phyloP scores from a whole-genome alignment of 2,797 vertebrate genomes.

The Ctenopoma multispine region DNA sequence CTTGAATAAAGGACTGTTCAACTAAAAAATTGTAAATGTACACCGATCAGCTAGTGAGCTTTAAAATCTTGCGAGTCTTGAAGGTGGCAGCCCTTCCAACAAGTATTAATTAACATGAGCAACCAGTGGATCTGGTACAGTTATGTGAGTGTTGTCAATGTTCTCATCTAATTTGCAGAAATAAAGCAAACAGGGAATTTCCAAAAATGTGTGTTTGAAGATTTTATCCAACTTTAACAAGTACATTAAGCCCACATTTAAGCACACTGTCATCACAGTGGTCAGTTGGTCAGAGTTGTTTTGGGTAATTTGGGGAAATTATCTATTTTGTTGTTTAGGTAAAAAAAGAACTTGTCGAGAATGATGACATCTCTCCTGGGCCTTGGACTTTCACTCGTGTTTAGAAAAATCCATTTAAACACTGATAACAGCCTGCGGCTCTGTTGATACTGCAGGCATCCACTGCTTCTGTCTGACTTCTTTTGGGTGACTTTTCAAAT shows the following conservation, averaged over 20 bases:
- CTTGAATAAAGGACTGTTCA: no score
- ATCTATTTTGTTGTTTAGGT: constrained; percentile 10
- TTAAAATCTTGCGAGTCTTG: no score
- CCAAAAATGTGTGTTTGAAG: not conserved
- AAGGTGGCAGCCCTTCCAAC: no score
- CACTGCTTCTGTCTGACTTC: constrained; percentile 33
- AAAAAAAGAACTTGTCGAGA: constrained; percentile 5
- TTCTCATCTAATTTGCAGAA: no score
- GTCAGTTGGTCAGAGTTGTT: not conserved
- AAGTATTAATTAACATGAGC: no score
- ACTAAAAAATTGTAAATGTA: no score
- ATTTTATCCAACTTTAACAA: not conserved
- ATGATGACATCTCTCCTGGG: constrained; percentile 7
- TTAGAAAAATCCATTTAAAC: constrained; percentile 8
- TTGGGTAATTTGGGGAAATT: constrained; percentile 6
- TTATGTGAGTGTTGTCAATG: no score
- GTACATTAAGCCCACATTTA: not conserved
- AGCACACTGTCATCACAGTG: not conserved
- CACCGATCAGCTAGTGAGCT: no score
- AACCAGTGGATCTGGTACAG: no score
- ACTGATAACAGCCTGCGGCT: not conserved
- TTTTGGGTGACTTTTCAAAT: constrained; percentile 55
- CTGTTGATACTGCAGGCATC: constrained; percentile 18
- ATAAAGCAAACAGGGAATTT: not conserved
- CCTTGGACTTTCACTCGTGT: constrained; percentile 20